Evolutionary conservation across 2,113 vertebrate genomes (phyloP).

Genomic region (Reinhardtius hippoglossoides): DNA sequence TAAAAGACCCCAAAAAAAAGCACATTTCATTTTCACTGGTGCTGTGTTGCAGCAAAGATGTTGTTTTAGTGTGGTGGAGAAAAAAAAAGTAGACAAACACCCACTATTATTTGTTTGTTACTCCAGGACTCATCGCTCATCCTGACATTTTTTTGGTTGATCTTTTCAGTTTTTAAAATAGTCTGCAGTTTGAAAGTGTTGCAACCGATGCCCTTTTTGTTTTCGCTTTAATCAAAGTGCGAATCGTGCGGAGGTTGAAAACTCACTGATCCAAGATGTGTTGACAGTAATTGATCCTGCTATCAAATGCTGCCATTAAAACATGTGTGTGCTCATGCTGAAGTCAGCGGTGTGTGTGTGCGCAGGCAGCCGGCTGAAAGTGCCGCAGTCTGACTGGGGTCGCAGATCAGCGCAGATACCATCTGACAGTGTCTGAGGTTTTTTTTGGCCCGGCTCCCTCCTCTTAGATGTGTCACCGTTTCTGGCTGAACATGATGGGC

Average conservation of each 20-base stretch:
- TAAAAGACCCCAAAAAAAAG: background rate
- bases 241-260: slow-evolving; percentile 17
- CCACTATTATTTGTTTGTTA: slow-evolving; percentile 29
- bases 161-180: slow-evolving; percentile 5
- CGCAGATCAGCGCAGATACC: slow-evolving; percentile 41
- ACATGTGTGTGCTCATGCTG: slow-evolving; percentile 30
- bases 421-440: slow-evolving; percentile 40
- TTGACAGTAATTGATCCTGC: slow-evolving; percentile 36
- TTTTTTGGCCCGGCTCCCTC: slow-evolving; percentile 14
- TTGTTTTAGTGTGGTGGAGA: background rate
- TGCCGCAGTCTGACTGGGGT: slow-evolving; percentile 32
- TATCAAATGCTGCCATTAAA: slow-evolving; percentile 32
- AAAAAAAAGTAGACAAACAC: slow-evolving; percentile 9
- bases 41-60: background rate
- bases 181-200: background rate
- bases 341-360: slow-evolving; percentile 2
- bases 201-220: background rate
- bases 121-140: background rate
- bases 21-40: no score
- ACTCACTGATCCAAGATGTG: slow-evolving; percentile 24
- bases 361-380: slow-evolving; percentile 26
- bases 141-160: slow-evolving; percentile 30
- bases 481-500: slow-evolving; percentile 66
- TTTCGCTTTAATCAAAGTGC: slow-evolving; percentile 8
- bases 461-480: slow-evolving; percentile 71